Percentiles rank a stretch among this genome's conserved stretches.
Evolutionary conservation across 1,140 invertebrate genomes (phyloP).

Genomic region (Sitophilus oryzae): DNA sequence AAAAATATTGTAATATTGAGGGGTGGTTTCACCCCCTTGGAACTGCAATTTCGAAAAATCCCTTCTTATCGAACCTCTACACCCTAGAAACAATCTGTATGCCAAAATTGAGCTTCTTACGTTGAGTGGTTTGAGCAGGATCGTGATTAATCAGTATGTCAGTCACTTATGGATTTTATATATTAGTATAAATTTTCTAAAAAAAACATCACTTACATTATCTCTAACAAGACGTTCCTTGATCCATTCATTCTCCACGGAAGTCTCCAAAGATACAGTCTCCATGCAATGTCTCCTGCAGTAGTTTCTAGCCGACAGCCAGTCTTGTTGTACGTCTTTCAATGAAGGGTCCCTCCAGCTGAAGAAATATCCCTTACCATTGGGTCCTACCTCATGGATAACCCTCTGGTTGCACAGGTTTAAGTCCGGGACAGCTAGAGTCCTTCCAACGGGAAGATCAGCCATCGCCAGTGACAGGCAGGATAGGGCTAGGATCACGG

Average conservation of each 20-base stretch:
- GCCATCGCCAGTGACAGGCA: conserved; percentile 36
- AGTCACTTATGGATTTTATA: too few species aligned
- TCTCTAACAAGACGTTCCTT: conserved; percentile 75
- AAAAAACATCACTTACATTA: conserved; percentile 40
- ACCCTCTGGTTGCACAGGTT: conserved; percentile 62
- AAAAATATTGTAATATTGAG: too few species aligned
- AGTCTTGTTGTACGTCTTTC: conserved; percentile 69
- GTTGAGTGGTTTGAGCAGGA: too few species aligned
- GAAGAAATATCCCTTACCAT: conserved; percentile 72
- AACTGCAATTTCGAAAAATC: too few species aligned
- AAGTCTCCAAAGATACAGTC: conserved; percentile 84
- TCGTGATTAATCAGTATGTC: too few species aligned
- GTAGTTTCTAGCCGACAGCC: conserved; percentile 85
- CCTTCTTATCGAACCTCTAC: too few species aligned
- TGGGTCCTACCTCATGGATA: conserved; percentile 57
- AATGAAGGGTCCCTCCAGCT: conserved; percentile 74
- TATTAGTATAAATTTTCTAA: too few species aligned
- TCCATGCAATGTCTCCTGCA: conserved; percentile 90
- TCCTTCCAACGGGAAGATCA: conserved; percentile 64
- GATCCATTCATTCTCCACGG: conserved; percentile 84
- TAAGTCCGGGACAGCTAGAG: conserved; percentile 66
- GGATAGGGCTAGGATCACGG: background rate
- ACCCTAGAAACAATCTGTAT: too few species aligned
- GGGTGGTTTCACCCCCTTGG: too few species aligned
- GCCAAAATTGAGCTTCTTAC: too few species aligned